Base-by-base conservation (phyloP, 1,140 invertebrate genomes). In the Cephus cinctus region DNA sequence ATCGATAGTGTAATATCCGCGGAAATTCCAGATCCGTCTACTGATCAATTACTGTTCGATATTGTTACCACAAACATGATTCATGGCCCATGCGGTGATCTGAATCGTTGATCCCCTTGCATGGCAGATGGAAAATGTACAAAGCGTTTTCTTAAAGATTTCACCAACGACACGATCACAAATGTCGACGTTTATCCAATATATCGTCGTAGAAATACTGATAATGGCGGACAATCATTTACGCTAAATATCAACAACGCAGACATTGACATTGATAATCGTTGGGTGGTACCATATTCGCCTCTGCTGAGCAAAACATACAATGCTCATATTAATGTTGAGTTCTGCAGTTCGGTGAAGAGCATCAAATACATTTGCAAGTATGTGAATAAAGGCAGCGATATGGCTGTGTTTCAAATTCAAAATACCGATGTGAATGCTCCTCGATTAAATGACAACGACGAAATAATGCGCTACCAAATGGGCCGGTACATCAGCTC, bases 21-120 rank as follows among this genome's bases (percentile, higher is more conserved):
- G 5, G 79, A 83, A 71, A 71, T 83, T 43, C 78, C 81, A 22
- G 67, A 81, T 71, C 38, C 35, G 21, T 22, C 54, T 31, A 60
- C 11, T 31, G 71, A 81, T 65, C 68, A 58, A 53, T 15, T 45
- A 22, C 50, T 81, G 12, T 66, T 60, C 69, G 64, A 71, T 19
- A 59, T 73, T 50, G 56, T 78, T 14, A 72, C 35, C 3, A 71
- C 38, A 43, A 71, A 74, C 44, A 80, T 80, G 79, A 77, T 80
- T 50, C 78, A 82, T 73, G 78, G 79, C 14, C 80, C 78, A 40
- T 82, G 78, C 65, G 80, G 76, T 20, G 4, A 22, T 21, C 30
- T 73, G 0, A 81, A 81, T 54, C 52, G 4, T 12, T 57, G 59
- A 46, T 77, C 73, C 43, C 75, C 75, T 4, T 80, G 80, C 59